A percentile compares a stretch with the other conserved stretches of the same genome.
These are phyloP conservation scores for Brachystomella parvula DNA, from an alignment of 1,140 invertebrate genomes.

Conservation along the genomic window DNA sequence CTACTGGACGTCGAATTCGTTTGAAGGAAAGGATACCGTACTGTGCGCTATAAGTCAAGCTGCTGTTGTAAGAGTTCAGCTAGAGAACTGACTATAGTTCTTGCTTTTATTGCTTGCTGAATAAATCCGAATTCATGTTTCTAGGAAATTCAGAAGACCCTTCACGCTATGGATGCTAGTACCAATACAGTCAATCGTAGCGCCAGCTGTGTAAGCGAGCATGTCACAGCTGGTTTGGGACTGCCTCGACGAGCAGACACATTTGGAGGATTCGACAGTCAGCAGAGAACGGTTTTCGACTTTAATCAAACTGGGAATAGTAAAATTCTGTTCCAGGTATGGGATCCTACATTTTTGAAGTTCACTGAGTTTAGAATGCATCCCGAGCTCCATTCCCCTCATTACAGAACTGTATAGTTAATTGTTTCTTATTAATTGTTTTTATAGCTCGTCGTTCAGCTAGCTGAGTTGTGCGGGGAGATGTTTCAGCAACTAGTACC, in stretches of 20 bases:
- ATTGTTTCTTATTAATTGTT: constrained; percentile 9
- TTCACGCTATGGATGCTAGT: constrained; percentile 23
- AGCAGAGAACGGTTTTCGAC: constrained; percentile 34
- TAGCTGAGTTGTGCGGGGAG: constrained; percentile 36
- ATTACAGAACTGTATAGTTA: too few relatives aligned
- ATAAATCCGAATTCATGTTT: too few relatives aligned
- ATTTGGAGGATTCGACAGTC: constrained; percentile 80
- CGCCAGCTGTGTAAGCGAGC: constrained; percentile 82
- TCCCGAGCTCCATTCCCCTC: too few relatives aligned
- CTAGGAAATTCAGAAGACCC: constrained; percentile 32
- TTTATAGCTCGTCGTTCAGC: constrained; percentile 32
- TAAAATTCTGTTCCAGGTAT: constrained; percentile 23
- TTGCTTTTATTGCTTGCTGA: constrained; percentile 7
- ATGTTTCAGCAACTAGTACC: constrained; percentile 35
- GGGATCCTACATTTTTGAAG: not conserved
- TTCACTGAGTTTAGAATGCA: not conserved
- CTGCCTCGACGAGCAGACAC: constrained; percentile 85
- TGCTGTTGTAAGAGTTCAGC: constrained; percentile 15
- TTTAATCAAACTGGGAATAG: constrained; percentile 15
- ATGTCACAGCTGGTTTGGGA: constrained; percentile 72
- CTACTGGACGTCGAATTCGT: constrained; percentile 27
- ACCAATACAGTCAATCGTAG: constrained; percentile 59
- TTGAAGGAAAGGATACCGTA: constrained; percentile 30
- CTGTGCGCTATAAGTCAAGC: constrained; percentile 26
- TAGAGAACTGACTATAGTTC: not conserved